These are phyloP conservation scores for Cataglyphis hispanica DNA, from an alignment of 1,140 invertebrate species.

Conservation along the genomic window DNA sequence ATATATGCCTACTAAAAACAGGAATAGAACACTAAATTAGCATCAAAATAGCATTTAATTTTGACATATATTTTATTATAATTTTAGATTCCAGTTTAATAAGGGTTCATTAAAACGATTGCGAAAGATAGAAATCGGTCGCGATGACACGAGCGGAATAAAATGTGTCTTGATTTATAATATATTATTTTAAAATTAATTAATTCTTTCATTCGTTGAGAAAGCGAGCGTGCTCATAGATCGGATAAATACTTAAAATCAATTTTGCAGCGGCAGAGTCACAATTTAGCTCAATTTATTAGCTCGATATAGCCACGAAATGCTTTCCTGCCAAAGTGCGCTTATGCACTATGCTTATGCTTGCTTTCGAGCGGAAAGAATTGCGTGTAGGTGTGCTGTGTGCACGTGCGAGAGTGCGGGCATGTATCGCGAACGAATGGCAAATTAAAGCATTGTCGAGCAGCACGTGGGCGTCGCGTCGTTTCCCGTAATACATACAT, in stretches of 20 bases:
- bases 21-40: no score
- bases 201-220: neutral
- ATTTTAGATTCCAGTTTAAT: no score
- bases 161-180: neutral
- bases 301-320: neutral
- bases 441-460: slow-evolving; percentile 71
- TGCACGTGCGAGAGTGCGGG: slow-evolving; percentile 52
- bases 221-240: neutral
- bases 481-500: slow-evolving; percentile 66
- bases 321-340: slow-evolving; percentile 9
- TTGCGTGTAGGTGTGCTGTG: neutral
- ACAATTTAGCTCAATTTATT: no score
- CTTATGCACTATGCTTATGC: neutral
- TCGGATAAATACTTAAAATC: neutral
- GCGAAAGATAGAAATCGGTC: neutral
- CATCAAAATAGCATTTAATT: no score
- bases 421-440: slow-evolving; percentile 50
- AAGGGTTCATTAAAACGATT: neutral
- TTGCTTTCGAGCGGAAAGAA: slow-evolving; percentile 8
- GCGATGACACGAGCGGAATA: neutral
- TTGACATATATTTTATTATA: no score
- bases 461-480: slow-evolving; percentile 71
- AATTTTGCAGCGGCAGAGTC: neutral
- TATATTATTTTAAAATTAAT: no score
- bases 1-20: no score